phyloP scores from a whole-genome alignment of 2,113 vertebrate species.

The Pedetes capensis region DNA sequence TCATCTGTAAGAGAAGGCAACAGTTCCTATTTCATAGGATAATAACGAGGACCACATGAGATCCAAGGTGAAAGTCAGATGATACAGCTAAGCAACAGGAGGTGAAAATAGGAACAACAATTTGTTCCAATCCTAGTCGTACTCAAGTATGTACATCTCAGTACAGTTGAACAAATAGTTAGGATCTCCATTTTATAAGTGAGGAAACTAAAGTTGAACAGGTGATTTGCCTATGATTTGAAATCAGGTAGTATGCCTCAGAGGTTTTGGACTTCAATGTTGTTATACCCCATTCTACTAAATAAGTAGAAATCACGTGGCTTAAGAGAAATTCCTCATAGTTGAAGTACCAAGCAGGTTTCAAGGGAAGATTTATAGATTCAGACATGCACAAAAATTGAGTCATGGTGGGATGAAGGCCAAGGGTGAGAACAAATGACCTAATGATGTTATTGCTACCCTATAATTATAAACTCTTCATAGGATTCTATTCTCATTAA shows the following conservation, averaged over 20 bases:
- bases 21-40: not conserved
- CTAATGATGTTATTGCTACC: not conserved
- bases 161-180: not conserved
- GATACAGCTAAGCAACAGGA: not conserved
- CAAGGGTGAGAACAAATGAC: not conserved
- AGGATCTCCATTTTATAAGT: not conserved
- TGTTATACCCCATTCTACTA: not conserved
- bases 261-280: not conserved
- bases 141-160: not conserved
- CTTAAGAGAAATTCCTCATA: not conserved
- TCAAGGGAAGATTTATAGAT: not conserved
- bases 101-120: not conserved
- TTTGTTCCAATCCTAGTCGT: not conserved
- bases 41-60: not conserved
- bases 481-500: not conserved
- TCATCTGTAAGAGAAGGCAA: not conserved
- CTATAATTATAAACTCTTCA: not conserved
- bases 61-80: not conserved
- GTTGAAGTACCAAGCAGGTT: not conserved
- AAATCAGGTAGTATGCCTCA: not conserved
- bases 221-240: not conserved
- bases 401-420: not conserved
- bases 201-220: not conserved
- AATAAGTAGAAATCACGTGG: not conserved
- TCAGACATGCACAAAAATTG: not conserved